Evolutionary conservation across 2,888 invertebrate genomes (phyloP), one percentile per base, ranked within the genome.

Genomic region (Drosophila melanosoma): DNA sequence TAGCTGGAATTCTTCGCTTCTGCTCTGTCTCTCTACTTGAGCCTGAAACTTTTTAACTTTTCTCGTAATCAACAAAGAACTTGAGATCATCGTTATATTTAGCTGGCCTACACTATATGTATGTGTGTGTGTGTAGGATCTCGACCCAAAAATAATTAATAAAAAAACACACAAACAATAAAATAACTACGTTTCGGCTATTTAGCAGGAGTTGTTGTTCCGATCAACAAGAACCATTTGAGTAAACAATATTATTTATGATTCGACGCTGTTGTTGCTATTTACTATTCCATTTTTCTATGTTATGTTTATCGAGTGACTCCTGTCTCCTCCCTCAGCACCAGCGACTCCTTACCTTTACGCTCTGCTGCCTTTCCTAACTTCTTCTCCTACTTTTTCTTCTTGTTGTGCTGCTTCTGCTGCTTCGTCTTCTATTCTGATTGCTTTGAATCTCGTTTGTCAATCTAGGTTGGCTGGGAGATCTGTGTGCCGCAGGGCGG

Each of bases 161-260:
- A n/a, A 57, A 42, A 62, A 33, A 58, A 63, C 33, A 32, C n/a
- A 38, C 51, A 57, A 15, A 49, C 51, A 51, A 53, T 26, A 51
- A 33, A 38, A 56, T 65, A 49, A 40, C 42, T 48, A 61, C 56
- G 59, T 64, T 75, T 81, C 60, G 73, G 76, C 63, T 62, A 69
- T 67, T 67, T 56, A 60, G 59, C 81, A 84, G 84, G 84, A 87
- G 83, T 74, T 74, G 65, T 63, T 60, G 65, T 60, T 70, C 58
- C 33, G 40, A 56, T 38, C 62, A 65, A 65, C 72, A 76, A 74
- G 75, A 87, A 84, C 84, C 86, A 86, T 84, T 86, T 86, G 89
- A 87, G 89, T 88, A 86, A 86, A 87, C 87, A 86, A 87, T 73
- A 82, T 89, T 87, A 81, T 86, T 86, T 86, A 86, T 82, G 86